Base-by-base conservation (phyloP, 2,888 invertebrate genomes). In the Drosophila infuscata region DNA sequence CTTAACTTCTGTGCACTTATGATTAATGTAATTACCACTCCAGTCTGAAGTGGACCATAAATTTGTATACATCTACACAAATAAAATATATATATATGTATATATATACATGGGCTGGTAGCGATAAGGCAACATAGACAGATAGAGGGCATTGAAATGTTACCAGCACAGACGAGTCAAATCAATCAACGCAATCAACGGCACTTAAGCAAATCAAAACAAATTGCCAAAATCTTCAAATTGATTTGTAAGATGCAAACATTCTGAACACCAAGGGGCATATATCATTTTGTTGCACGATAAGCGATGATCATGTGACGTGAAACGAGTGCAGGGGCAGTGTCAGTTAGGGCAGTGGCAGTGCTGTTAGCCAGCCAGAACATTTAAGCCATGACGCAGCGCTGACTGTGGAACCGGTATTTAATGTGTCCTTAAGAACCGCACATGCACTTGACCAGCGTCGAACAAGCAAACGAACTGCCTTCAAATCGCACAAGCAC, bases 131-230 rank as follows among this genome's bases (percentile, higher is more conserved):
- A 69, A 38, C 38, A 76, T 63, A 48, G 33, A 46, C 53, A 52
- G 36, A 66, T 41, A 30, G 57, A 41, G 59, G 36, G 43, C 52
- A 66, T 63, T 74, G 89, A 82, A 89, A 85, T 88, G 67, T 79
- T 88, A 79, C 80, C 88, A 70, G 46, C 48, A 52, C 64, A 49
- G 56, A 57, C 56, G 68, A 59, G 70, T 69, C 76, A 66, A 88
- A 88, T 88, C 90, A 90, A 85, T 89, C 81, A 85, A 69, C 77
- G 69, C 85, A 89, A 85, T 85, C 83, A 90, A 69, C 62, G 58
- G 52, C 71, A 85, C 76, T 85, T 79, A 79, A 79, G 60, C 68
- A 74, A 85, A 90, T 89, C 80, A 88, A 85, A 85, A 72, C 72
- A 68, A 80, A 80, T 88, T 85, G 83, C 76, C 79, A 20, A 74